Evolutionary conservation across 1,140 invertebrate genomes (phyloP).

Genomic region (Nixonia krombeini): DNA sequence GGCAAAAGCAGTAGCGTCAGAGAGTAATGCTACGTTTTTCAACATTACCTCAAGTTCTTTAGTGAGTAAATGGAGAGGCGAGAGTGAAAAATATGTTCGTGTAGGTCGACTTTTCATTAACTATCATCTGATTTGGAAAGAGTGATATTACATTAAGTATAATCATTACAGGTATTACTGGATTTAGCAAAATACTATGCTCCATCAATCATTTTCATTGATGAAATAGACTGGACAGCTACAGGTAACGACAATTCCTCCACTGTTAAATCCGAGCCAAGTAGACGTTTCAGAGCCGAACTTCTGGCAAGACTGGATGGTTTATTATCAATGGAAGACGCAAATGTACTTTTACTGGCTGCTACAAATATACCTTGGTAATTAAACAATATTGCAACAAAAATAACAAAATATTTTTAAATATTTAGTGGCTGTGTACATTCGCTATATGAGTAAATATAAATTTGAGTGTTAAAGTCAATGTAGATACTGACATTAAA

Average conservation of each 20-base stretch:
- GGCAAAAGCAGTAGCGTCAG: slow-evolving; percentile 89
- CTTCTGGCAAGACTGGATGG: slow-evolving; percentile 95
- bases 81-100: slow-evolving; percentile 93
- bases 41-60: slow-evolving; percentile 91
- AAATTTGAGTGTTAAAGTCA: too few species aligned
- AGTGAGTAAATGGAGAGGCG: slow-evolving; percentile 94
- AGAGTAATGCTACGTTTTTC: slow-evolving; percentile 90
- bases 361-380: slow-evolving; percentile 94
- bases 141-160: not conserved
- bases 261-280: slow-evolving; percentile 90
- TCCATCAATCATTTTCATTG: slow-evolving; percentile 95
- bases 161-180: slow-evolving; percentile 79
- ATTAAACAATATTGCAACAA: slow-evolving; percentile 1
- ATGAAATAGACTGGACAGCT: slow-evolving; percentile 94
- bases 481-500: not conserved
- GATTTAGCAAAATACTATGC: slow-evolving; percentile 92
- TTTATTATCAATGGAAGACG: slow-evolving; percentile 70
- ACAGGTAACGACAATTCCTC: slow-evolving; percentile 76
- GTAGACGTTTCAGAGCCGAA: slow-evolving; percentile 92
- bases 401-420: too few species aligned
- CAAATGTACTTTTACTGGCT: slow-evolving; percentile 84
- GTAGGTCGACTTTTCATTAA: slow-evolving; percentile 67
- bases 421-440: too few species aligned
- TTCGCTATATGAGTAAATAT: slow-evolving; percentile 1
- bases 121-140: not conserved